phyloP scores from a whole-genome alignment of 1,140 invertebrate genomes.

The Pristionchus pacificus region DNA sequence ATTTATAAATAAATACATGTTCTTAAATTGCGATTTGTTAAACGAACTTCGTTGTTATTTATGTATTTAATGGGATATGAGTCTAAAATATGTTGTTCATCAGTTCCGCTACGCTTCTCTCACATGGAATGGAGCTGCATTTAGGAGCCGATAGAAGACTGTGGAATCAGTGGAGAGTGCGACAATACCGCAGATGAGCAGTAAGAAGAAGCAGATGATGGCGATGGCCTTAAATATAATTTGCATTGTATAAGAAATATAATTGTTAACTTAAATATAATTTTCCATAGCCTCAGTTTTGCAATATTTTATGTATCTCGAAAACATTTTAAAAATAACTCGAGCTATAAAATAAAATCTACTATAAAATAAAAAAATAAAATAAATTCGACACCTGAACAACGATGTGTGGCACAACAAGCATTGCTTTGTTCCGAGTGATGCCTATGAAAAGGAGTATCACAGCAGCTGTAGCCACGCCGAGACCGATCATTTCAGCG shows the following conservation, averaged over 20 bases:
- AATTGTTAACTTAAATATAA: background rate
- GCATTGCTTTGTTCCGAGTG: slow-evolving; percentile 39
- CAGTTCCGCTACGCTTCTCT: background rate
- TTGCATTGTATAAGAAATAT: slow-evolving; percentile 15
- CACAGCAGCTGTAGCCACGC: slow-evolving; percentile 37
- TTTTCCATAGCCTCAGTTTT: slow-evolving; percentile 5
- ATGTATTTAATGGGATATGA: too few relatives aligned
- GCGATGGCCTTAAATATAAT: slow-evolving; percentile 39
- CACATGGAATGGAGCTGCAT: slow-evolving; percentile 49
- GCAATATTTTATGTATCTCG: background rate
- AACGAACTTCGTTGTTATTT: too few relatives aligned
- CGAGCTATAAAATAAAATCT: too few relatives aligned
- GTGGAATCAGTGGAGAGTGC: slow-evolving; percentile 47
- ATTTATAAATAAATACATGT: background rate
- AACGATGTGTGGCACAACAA: slow-evolving; percentile 52
- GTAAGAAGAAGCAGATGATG: slow-evolving; percentile 39
- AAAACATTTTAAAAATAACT: slow-evolving; percentile 15
- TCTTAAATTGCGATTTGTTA: too few relatives aligned
- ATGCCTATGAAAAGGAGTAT: slow-evolving; percentile 48
- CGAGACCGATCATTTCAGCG: slow-evolving; percentile 36
- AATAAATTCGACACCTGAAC: slow-evolving; percentile 40
- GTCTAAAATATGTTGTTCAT: too few relatives aligned
- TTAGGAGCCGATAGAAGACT: slow-evolving; percentile 50
- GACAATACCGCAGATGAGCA: slow-evolving; percentile 45
- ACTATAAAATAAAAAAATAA: too few relatives aligned